Base-by-base conservation (phyloP, 2,797 vertebrate species). In the Selene dorsalis region DNA sequence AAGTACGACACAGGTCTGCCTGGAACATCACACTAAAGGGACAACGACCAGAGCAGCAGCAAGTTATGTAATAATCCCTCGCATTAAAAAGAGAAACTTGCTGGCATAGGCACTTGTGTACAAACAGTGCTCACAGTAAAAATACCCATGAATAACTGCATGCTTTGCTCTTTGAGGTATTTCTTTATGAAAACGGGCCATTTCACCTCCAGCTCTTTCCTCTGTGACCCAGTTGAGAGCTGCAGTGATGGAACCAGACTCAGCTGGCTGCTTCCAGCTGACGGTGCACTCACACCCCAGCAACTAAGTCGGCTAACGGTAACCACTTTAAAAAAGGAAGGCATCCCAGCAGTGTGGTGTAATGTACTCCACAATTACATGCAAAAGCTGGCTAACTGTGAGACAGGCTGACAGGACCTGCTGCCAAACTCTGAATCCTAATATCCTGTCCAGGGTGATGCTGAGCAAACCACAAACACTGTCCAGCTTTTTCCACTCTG, bases 261-360 rank as follows among this genome's bases (percentile, higher is more conserved):
- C 77, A 76, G 76, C 77, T 32, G 80, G 70, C 53, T 67, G 79
- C 70, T 70, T 62, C 64, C 71, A 71, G 88, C 85, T 86, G 83
- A 90, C 75, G 38, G 38, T 73, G 83, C 82, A 77, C 65, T 80
- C 83, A 30, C 39, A 56, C 16, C 72, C 58, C 22, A 38, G 66
- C 62, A 69, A 38, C 75, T 69, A 22, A 35, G 32, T 35, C 32
- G 32, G 32, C 32, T 39, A 73, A 69, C 45, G 59, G 47, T 79
- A 73, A 84, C 74, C 58, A 24, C 67, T 76, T 69, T 67, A 73
- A 83, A 84, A 71, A 50, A 81, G 59, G 62, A 75, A 65, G 41
- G 63, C 24, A 3, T 59, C 78, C 78, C 73, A 66, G 61, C 24
- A 14, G 74, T 66, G 75, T 39, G 59, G 70, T 62, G 78, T 66